Conservation (phyloP, 1,140 invertebrate species). For the Caerostris extrusa region DNA sequence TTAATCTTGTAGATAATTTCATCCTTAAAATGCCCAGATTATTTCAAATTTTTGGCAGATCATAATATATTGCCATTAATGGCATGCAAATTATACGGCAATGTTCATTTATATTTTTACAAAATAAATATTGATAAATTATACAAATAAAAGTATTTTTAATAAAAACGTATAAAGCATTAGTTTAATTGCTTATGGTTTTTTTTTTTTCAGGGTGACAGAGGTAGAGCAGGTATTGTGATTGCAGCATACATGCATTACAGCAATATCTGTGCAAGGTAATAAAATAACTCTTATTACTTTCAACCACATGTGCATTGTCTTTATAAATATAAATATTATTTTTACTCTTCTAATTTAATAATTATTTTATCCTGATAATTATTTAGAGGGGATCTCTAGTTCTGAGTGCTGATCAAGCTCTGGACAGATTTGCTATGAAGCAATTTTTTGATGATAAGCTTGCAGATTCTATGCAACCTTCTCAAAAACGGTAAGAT, state of each 20-base stretch:
- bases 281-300: conserved; percentile 31
- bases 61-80: too few relatives aligned
- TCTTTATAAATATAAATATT: conserved; percentile 9
- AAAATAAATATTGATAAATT: too few relatives aligned
- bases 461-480: conserved; percentile 89
- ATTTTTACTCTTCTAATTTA: neutral
- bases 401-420: conserved; percentile 87
- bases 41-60: too few relatives aligned
- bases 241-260: conserved; percentile 97
- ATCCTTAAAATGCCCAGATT: too few relatives aligned
- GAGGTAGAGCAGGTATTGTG: conserved; percentile 91
- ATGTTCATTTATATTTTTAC: too few relatives aligned
- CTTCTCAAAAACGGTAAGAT: conserved; percentile 92
- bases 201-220: conserved; percentile 84
- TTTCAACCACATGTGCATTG: neutral
- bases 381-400: neutral
- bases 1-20: too few relatives aligned
- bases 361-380: neutral
- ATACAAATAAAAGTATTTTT: too few relatives aligned
- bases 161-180: too few relatives aligned
- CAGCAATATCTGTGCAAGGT: conserved; percentile 92
- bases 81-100: too few relatives aligned
- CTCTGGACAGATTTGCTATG: conserved; percentile 95
- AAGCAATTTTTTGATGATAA: conserved; percentile 93
- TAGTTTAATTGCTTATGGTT: too few relatives aligned